Percentiles rank a stretch among this genome's conserved stretches.
These are phyloP conservation scores for Conopomorpha cramerella DNA, from an alignment of 1,140 invertebrate genomes.

Conservation along the genomic window DNA sequence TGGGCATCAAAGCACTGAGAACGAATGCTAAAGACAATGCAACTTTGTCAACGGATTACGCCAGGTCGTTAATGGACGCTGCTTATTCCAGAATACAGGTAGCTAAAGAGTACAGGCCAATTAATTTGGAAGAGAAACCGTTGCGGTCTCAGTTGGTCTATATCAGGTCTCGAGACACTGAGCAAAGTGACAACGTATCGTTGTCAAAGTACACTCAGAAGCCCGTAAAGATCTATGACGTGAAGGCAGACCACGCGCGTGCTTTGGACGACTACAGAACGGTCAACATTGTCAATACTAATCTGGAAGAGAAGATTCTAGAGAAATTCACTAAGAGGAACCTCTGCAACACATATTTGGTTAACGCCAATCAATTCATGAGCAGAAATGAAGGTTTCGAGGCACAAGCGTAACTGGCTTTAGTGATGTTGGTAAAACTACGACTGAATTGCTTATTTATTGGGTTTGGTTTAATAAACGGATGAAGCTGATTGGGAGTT, in stretches of 20 bases:
- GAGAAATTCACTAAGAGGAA: slow-evolving; percentile 21
- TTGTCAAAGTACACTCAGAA: background rate
- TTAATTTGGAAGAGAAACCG: background rate
- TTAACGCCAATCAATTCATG: slow-evolving; percentile 19
- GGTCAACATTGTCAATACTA: slow-evolving; percentile 21
- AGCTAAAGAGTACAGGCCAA: background rate
- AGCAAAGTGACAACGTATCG: too few relatives aligned
- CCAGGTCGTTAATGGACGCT: background rate
- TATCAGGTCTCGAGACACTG: background rate
- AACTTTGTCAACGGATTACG: background rate
- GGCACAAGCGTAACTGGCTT: too few relatives aligned
- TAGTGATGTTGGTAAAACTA: too few relatives aligned
- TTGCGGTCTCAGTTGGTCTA: background rate
- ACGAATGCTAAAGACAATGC: too few relatives aligned
- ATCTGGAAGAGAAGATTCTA: slow-evolving; percentile 16
- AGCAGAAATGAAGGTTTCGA: background rate
- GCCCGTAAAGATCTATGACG: slow-evolving; percentile 13
- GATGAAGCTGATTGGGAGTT: too few relatives aligned
- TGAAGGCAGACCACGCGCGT: slow-evolving; percentile 14
- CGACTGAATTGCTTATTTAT: too few relatives aligned
- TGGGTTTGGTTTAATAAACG: too few relatives aligned
- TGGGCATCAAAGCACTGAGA: background rate
- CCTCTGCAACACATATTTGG: slow-evolving; percentile 23
- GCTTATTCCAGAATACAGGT: background rate
- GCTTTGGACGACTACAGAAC: slow-evolving; percentile 20